phyloP scores from a whole-genome alignment of 1,140 invertebrate species.

The Acarapis woodi region DNA sequence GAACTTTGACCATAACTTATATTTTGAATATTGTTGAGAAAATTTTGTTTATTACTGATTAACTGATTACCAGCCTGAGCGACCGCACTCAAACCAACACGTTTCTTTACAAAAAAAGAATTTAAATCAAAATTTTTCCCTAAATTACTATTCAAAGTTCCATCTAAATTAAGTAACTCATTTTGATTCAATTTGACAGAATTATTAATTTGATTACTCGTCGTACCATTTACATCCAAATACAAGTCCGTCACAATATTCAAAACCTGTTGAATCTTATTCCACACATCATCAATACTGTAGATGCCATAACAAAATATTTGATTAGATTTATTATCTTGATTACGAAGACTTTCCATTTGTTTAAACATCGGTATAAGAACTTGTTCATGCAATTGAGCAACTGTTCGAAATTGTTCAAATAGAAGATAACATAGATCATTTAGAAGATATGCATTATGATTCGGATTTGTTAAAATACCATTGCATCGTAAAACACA shows the following conservation, averaged over 20 bases:
- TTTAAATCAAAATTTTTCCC: slow-evolving; percentile 3
- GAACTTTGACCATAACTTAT: neutral
- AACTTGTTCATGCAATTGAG: slow-evolving; percentile 31
- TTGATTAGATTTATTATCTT: slow-evolving; percentile 1
- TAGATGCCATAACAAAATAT: slow-evolving; percentile 27
- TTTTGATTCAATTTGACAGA: neutral
- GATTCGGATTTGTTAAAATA: neutral
- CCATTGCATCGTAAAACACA: neutral
- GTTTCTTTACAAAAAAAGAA: neutral
- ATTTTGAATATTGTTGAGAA: too few species aligned
- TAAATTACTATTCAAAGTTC: neutral
- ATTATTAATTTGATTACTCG: neutral
- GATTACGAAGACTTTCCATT: neutral
- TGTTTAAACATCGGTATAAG: slow-evolving; percentile 15
- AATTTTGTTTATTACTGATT: too few species aligned
- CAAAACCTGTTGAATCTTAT: slow-evolving; percentile 53
- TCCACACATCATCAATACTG: slow-evolving; percentile 55
- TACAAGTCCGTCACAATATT: slow-evolving; percentile 6
- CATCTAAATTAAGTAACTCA: neutral
- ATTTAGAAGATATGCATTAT: slow-evolving; percentile 15
- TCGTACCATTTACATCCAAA: slow-evolving; percentile 4
- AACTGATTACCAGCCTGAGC: too few species aligned
- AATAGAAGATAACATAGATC: slow-evolving; percentile 27
- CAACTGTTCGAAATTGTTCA: slow-evolving; percentile 38
- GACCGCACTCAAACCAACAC: neutral